Base-by-base conservation (phyloP, 1,140 invertebrate genomes). In the Aphaenogaster floridana region DNA sequence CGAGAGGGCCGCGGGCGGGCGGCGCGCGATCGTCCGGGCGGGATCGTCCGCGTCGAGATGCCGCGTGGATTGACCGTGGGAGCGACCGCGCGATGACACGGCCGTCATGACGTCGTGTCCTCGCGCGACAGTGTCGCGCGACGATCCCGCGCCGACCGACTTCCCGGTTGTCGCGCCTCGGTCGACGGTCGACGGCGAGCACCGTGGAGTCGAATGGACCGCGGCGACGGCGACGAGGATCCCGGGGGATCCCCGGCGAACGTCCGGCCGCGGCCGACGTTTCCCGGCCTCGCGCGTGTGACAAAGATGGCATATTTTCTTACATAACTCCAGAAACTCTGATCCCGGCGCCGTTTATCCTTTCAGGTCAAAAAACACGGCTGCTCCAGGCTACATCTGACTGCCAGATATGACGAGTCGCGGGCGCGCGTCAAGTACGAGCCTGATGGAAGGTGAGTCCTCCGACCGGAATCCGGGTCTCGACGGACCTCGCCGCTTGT, bases 291-390 rank as follows among this genome's bases (percentile, higher is more conserved):
- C 84, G 86, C 87, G 91, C 86, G 78, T 88, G 90, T 93, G 91
- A 93, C 93, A 94, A 84, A 94, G 91, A 94, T 94, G 93, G 92
- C 94, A 94, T 89, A 89, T 91, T 86, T 92, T 90, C 72, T 94
- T 94, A 94, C 86, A 92, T 94, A 94, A 94, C 92, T 93, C 83
- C 87, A 89, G 79, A 57, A 81, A 34, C 21, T 68, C 76, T 92
- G 52, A 86, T 13, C 5, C 21, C 9, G n/a, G 5, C 50, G 15
- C 9, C 63, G 68, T 59, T 92, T 91, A 36, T 36, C 0, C 42
- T 94, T 94, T 71, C 88, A 95, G 94, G 90, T 95, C n/a, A 93
- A 94, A 92, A 95, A 94, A 90, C 92, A 94, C 77, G 92, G 91
- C 39, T 92, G 83, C 74, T 89, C 92, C 36, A 95, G 83, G 48